Evolutionary conservation across 2,113 vertebrate species (phyloP).

Genomic region (Zosterops borbonicus): DNA sequence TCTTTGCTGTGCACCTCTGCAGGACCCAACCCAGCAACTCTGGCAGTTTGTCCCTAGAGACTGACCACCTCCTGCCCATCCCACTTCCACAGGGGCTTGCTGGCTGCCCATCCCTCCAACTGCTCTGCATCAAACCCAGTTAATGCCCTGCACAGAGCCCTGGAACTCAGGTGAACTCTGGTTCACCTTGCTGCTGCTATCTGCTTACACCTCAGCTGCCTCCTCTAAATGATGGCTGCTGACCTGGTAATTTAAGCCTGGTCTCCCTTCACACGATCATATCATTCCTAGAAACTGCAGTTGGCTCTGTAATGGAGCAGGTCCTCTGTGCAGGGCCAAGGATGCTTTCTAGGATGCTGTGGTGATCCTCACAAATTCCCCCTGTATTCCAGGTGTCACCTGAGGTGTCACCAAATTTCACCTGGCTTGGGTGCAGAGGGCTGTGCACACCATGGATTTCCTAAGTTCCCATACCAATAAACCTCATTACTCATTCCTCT

Average conservation of each 20-base stretch:
- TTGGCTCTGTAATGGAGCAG: background rate
- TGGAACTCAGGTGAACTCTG: background rate
- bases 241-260: slow-evolving; percentile 5
- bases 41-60: background rate
- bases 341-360: background rate
- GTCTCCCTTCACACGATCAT: background rate
- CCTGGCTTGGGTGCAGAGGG: background rate
- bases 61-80: background rate
- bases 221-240: background rate
- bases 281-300: background rate
- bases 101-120: background rate
- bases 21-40: background rate
- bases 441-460: background rate
- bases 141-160: background rate
- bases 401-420: background rate
- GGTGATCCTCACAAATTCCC: background rate
- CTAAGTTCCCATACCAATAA: background rate
- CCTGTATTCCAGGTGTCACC: background rate
- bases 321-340: background rate
- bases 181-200: background rate
- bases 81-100: background rate
- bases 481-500: background rate
- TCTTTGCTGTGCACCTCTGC: background rate
- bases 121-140: background rate
- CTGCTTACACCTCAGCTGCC: background rate